Base-by-base conservation (phyloP, 1,140 invertebrate species). In the Aphidius ervi region DNA sequence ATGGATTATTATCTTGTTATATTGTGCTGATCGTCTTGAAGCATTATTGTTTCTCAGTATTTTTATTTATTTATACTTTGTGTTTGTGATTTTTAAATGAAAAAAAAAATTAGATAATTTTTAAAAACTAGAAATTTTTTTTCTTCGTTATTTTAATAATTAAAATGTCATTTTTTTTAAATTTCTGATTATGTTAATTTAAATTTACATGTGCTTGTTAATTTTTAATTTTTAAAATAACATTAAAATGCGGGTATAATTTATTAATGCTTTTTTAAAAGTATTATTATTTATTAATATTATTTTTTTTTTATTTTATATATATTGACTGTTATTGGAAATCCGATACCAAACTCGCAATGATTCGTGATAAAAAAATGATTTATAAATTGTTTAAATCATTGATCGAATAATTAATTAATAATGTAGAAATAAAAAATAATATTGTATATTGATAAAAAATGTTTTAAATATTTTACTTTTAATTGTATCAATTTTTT, bases 371-470 rank as follows among this genome's bases (percentile, higher is more conserved):
- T 74, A 75, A 64, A 66, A 72, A 55, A 70, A 68, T 66, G 60
- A 71, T 69, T 68, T 67, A 70, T 70, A 52, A 65, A 31, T 66
- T 67, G 68, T 68, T 70, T 72, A 72, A 74, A 69, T 74, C 71
- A 71, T 71, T 56, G 61, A 69, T 72, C 60, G 67, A 70, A 68
- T 70, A 68, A 73, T 65, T 76, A 76, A 72, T 73, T 76, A 71
- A 72, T 71, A 71, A 68, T 67, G 70, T 61, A 61, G 72, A 69
- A 66, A 63, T 70, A 69, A 73, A 74, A 70, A 69, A 60, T 49
- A 77, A 75, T 16, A 71, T 75, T 77, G 72, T 77, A 74, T 74
- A 77, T 74, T 75, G 66, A 74, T 55, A 63, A 72, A 60, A 69
- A 71, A 62, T 70, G 65, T 70, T 72, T 67, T 57, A 70, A 72